Percentiles rank a stretch among this genome's conserved stretches.
phyloP scores from a whole-genome alignment of 1,140 invertebrate species.

The Musca vetustissima region DNA sequence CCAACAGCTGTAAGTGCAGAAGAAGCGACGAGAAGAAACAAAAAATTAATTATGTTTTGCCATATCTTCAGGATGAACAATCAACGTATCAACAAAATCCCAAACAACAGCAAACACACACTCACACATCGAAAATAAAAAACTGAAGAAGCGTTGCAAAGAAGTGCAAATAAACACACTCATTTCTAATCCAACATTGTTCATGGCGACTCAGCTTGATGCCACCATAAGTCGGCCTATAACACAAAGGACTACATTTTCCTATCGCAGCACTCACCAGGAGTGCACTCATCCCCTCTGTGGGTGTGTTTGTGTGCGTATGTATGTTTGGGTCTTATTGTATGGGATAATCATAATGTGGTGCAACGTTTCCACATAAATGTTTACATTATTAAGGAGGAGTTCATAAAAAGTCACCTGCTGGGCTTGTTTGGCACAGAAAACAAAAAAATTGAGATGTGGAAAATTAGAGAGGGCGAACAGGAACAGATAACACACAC shows the following conservation, averaged over 20 bases:
- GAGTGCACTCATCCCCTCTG: neutral
- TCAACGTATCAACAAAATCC: too few relatives aligned
- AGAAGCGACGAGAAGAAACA: conserved; percentile 1
- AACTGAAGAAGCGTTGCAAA: conserved; percentile 5
- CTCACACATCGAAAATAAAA: too few relatives aligned
- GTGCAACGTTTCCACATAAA: conserved; percentile 19
- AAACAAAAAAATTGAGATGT: neutral
- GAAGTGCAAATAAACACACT: conserved; percentile 24
- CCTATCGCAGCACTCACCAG: neutral
- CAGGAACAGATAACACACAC: too few relatives aligned
- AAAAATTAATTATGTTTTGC: conserved; percentile 21
- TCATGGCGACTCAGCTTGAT: conserved; percentile 13
- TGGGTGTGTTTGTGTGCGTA: neutral
- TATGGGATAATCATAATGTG: neutral
- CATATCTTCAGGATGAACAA: conserved; percentile 1
- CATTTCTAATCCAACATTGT: conserved; percentile 17
- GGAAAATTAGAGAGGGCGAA: neutral
- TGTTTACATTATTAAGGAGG: conserved; percentile 22
- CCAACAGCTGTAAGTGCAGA: too few relatives aligned
- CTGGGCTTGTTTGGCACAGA: conserved; percentile 7
- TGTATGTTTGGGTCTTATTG: neutral
- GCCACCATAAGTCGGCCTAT: neutral
- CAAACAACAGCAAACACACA: too few relatives aligned
- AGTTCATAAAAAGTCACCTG: conserved; percentile 19
- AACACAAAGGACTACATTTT: conserved; percentile 7